These are phyloP conservation scores for Aptenodytes forsteri DNA, from an alignment of 2,113 vertebrate genomes.

Conservation along the genomic window DNA sequence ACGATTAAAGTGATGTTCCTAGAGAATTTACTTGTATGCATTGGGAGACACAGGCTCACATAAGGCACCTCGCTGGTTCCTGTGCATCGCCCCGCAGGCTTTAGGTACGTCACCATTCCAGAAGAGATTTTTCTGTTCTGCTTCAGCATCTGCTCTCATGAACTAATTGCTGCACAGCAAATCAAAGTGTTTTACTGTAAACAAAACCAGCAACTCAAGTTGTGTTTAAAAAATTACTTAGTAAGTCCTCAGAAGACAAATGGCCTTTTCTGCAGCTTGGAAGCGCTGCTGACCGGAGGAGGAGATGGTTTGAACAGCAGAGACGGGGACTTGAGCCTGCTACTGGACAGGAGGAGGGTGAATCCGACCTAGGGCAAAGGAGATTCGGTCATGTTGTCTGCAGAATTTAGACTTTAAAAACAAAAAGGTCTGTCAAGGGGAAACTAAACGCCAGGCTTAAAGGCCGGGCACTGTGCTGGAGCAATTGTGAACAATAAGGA, in stretches of 20 bases:
- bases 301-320: not conserved
- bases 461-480: not conserved
- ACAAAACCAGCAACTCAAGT: not conserved
- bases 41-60: not conserved
- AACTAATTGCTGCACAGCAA: not conserved
- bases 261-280: not conserved
- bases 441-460: fast-evolving
- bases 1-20: not conserved
- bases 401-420: not conserved
- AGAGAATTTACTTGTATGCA: fast-evolving
- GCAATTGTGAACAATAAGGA: not conserved
- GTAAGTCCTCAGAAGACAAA: not conserved
- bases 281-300: not conserved
- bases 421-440: not conserved
- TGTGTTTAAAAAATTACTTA: not conserved
- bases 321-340: not conserved
- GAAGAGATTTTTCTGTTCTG: not conserved
- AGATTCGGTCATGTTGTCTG: not conserved
- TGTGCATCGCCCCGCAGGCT: not conserved
- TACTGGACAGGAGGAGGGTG: not conserved
- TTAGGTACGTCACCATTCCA: not conserved
- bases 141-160: not conserved
- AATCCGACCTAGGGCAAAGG: not conserved
- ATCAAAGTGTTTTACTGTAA: not conserved
- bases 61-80: not conserved